Evolutionary conservation across 2,113 vertebrate species (phyloP).

Genomic region (Otus sunia): DNA sequence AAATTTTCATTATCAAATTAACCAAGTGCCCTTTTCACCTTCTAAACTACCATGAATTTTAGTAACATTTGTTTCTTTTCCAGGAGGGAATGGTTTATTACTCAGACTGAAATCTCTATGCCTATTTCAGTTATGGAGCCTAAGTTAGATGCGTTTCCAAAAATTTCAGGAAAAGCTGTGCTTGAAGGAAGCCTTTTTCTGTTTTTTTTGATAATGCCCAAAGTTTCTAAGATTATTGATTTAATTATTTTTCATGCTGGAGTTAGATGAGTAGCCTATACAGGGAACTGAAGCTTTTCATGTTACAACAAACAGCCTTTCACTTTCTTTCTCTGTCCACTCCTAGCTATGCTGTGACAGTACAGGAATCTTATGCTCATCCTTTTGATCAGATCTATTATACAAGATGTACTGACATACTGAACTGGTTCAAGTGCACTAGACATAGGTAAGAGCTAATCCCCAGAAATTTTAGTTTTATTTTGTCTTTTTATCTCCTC

Average conservation of each 20-base stretch:
- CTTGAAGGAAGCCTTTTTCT: background rate
- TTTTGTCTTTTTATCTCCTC: background rate
- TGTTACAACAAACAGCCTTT: background rate
- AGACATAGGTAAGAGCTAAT: constrained; percentile 85
- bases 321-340: background rate
- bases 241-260: background rate
- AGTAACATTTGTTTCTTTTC: background rate
- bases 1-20: background rate
- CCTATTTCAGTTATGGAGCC: background rate
- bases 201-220: background rate
- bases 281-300: background rate
- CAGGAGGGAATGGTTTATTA: background rate
- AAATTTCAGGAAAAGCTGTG: background rate
- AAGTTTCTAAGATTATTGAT: background rate
- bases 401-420: constrained; percentile 96
- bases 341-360: constrained; percentile 93
- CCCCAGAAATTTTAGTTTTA: background rate
- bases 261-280: background rate
- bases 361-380: constrained; percentile 96
- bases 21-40: background rate
- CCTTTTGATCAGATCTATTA: constrained; percentile 99
- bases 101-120: background rate
- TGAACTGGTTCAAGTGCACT: constrained; percentile 99
- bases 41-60: background rate
- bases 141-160: background rate